Evolutionary conservation across 2,113 vertebrate species (phyloP).

Genomic region (Conger conger): DNA sequence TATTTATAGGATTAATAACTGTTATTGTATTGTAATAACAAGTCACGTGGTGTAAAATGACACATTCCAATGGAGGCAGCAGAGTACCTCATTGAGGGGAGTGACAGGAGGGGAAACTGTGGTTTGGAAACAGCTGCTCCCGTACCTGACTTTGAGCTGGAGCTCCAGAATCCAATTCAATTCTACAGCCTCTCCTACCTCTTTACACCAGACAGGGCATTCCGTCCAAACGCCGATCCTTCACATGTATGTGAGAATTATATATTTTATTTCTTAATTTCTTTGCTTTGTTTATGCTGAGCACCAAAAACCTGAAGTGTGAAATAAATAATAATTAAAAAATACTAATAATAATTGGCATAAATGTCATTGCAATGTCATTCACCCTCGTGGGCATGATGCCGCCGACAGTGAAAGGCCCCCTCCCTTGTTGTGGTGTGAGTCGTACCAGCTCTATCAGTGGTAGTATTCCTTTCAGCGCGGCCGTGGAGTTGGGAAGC

Average conservation of each 20-base stretch:
- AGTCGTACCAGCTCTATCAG: not conserved
- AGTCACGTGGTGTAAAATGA: not conserved
- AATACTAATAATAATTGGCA: not conserved
- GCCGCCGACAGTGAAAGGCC: not conserved
- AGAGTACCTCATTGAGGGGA: not conserved
- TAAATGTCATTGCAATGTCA: too few relatives aligned
- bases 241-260: not conserved
- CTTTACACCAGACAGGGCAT: not conserved
- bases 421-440: not conserved
- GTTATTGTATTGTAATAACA: slow-evolving; percentile 21
- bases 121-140: not conserved
- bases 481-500: not conserved
- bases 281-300: not conserved
- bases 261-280: not conserved
- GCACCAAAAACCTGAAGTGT: not conserved
- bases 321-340: not conserved
- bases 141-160: not conserved
- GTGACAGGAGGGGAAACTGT: not conserved
- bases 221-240: not conserved
- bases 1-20: slow-evolving; percentile 30
- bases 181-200: not conserved
- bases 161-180: not conserved
- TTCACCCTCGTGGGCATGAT: not conserved
- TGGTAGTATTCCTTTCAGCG: not conserved
- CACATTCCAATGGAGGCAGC: not conserved